These are phyloP conservation scores for Phyllostomus discolor DNA, from an alignment of 2,113 vertebrate species.

Conservation along the genomic window DNA sequence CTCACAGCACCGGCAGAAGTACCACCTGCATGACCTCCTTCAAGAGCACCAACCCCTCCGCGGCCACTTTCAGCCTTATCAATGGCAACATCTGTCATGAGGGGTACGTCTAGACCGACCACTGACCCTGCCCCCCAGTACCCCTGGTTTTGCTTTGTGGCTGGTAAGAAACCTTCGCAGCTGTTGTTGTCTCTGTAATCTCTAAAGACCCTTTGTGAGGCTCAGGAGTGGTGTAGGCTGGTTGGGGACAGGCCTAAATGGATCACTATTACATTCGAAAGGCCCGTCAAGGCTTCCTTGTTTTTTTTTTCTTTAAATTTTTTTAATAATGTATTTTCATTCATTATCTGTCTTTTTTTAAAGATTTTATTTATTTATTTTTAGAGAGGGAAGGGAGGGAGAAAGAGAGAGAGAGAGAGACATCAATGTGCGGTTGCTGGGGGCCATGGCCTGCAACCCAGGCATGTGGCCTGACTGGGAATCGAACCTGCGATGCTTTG, in stretches of 20 bases:
- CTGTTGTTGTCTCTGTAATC: background rate
- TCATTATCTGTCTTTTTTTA: too few relatives aligned
- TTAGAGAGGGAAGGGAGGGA: too few relatives aligned
- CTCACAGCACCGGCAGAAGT: conserved; percentile 82
- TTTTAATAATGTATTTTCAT: too few relatives aligned
- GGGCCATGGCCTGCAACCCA: too few relatives aligned
- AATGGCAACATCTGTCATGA: conserved; percentile 87
- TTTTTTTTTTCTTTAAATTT: too few relatives aligned
- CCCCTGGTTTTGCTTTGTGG: background rate
- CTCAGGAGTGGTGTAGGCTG: background rate
- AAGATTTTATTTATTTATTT: too few relatives aligned
- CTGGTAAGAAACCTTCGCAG: background rate
- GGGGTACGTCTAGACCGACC: conserved; percentile 79
- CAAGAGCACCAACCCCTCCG: conserved; percentile 90
- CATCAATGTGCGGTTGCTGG: too few relatives aligned
- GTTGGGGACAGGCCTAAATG: background rate
- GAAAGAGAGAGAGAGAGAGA: too few relatives aligned
- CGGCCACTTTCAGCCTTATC: conserved; percentile 88
- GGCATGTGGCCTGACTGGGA: too few relatives aligned
- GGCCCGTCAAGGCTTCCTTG: background rate
- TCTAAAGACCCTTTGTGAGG: background rate
- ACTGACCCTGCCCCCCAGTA: background rate
- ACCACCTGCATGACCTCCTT: conserved; percentile 89
- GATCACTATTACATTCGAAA: background rate
- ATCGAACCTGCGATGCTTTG: too few relatives aligned